Evolutionary conservation across 2,113 vertebrate species (phyloP), one percentile per base, ranked within the genome.

Genomic region (Scartelaos histophorus): DNA sequence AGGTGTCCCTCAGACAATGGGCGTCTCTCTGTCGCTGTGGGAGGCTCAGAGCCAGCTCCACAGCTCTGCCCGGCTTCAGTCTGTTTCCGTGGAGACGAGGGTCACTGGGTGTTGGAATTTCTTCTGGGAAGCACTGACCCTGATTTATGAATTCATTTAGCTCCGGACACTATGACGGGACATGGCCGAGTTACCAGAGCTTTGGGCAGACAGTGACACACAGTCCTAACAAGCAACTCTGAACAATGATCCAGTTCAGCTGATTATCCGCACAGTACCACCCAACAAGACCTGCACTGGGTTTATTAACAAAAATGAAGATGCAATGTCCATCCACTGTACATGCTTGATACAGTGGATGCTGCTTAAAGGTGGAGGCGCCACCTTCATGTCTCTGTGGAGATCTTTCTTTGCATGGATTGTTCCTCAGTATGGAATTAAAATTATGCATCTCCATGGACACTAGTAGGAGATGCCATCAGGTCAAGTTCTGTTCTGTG

Each of bases 101-200:
- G 81, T 88, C 86, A 85, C 58, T 34, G 82, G 82, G 81, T 84
- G 87, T 80, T 85, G 87, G 91, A 92, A 93, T 92, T 89, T 88
- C 84, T 88, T 78, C 75, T 79, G 57, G 45, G 69, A 74, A 84
- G 85, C 80, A 38, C 81, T 91, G 85, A 89, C 88, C 79, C 91
- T 92, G 92, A 93, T 93, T 93, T 92, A 92, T 93, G 87, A 89
- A 83, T 92, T 89, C 43, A 88, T 90, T 92, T 90, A 90, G 87
- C 68, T 70, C 61, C 70, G 67, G 72, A 73, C 67, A 53, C 79
- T 62, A 70, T 81, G 76, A 85, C 78, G 70, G 75, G 86, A 87
- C 77, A 74, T 5, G 7, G 21, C 11, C 22, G 67, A 56, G 72
- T 78, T 65, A 76, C 75, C 76, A 51, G 81, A 71, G 61, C 80